A percentile compares a stretch with the other conserved stretches of the same genome.
Evolutionary conservation across 2,797 vertebrate species (phyloP).

Genomic region (Coccyzus lansbergi): DNA sequence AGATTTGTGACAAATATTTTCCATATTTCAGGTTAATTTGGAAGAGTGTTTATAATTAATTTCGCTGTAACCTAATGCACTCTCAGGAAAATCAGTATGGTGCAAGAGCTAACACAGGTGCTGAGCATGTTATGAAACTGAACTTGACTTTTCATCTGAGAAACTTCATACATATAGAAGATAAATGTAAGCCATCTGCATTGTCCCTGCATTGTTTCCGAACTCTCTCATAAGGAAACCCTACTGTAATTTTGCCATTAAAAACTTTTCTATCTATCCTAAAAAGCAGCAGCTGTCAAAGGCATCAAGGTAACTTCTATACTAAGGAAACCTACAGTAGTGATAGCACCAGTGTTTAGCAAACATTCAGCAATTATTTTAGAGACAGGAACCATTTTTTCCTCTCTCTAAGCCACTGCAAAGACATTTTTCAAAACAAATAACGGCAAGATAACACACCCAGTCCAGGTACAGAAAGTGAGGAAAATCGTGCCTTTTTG

Average conservation of each 20-base stretch:
- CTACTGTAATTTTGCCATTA: slow-evolving; percentile 46
- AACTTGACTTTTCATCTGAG: not conserved
- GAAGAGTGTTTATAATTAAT: not conserved
- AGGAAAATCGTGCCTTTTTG: slow-evolving; percentile 37
- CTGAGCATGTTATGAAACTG: not conserved
- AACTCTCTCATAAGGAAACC: slow-evolving; percentile 33
- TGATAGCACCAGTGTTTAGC: slow-evolving; percentile 25
- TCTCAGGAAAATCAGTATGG: not conserved
- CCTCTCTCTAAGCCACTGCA: not conserved
- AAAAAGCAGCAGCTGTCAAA: slow-evolving; percentile 49
- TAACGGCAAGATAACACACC: slow-evolving; percentile 45
- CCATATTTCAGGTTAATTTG: not conserved
- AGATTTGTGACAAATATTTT: not conserved
- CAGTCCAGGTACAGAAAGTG: slow-evolving; percentile 10
- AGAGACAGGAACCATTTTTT: slow-evolving; percentile 38
- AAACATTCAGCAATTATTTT: slow-evolving; percentile 32
- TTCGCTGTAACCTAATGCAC: not conserved
- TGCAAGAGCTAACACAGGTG: not conserved
- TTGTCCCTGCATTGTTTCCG: not conserved
- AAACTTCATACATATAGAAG: not conserved
- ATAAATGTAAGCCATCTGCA: not conserved
- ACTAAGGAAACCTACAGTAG: slow-evolving; percentile 48
- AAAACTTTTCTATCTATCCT: not conserved
- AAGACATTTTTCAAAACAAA: slow-evolving; percentile 33
- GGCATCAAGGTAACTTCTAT: slow-evolving; percentile 50